Evolutionary conservation across 2,888 invertebrate genomes (phyloP).

Genomic region (Pristionchus fissidentatus): DNA sequence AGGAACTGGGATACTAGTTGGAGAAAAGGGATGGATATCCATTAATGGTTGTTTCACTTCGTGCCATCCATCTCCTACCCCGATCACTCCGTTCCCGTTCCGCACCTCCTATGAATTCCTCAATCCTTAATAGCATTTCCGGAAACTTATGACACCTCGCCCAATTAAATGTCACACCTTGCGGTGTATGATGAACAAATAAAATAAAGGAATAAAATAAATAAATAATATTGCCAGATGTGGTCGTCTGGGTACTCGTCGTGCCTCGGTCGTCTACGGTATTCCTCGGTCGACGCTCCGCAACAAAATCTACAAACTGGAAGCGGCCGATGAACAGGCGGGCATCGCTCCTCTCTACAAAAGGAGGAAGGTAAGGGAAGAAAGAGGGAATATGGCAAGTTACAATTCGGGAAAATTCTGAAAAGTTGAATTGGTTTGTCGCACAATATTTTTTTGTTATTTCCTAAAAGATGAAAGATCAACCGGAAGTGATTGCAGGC

Average conservation of each 20-base stretch:
- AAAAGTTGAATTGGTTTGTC: background rate
- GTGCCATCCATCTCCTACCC: too few relatives aligned
- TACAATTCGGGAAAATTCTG: background rate
- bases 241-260: constrained; percentile 62
- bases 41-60: too few relatives aligned
- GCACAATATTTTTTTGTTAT: background rate
- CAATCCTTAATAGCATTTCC: too few relatives aligned
- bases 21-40: too few relatives aligned
- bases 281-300: constrained; percentile 95
- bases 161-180: background rate
- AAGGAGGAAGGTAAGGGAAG: constrained; percentile 47
- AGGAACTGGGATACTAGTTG: too few relatives aligned
- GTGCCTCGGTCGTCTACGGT: constrained; percentile 94
- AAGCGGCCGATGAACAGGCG: constrained; percentile 63
- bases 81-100: too few relatives aligned
- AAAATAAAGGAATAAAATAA: too few relatives aligned
- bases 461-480: too few relatives aligned
- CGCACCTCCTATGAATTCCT: too few relatives aligned
- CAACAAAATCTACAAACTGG: constrained; percentile 85
- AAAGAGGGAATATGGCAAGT: constrained; percentile 22
- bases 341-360: constrained; percentile 49
- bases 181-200: background rate
- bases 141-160: too few relatives aligned
- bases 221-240: constrained; percentile 47
- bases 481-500: constrained; percentile 29